phyloP scores from a whole-genome alignment of 2,888 invertebrate genomes.

The Andricus curvator region DNA sequence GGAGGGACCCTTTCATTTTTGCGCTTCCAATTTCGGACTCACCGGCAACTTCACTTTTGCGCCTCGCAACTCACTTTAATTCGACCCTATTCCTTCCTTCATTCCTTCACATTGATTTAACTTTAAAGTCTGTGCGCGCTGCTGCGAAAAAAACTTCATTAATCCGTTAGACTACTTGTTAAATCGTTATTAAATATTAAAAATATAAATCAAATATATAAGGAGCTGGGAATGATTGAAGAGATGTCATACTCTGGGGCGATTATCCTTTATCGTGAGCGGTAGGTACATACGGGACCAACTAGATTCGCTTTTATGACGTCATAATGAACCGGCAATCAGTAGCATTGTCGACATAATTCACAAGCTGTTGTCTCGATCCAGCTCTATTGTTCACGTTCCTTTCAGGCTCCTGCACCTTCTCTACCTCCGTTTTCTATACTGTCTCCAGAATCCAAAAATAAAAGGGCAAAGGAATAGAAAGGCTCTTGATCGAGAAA shows the following conservation, averaged over 20 bases:
- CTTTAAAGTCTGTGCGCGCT: constrained; percentile 58
- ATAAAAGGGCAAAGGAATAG: not conserved
- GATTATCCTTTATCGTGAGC: constrained; percentile 71
- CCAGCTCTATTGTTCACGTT: constrained; percentile 64
- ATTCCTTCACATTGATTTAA: constrained; percentile 65
- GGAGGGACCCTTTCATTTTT: constrained; percentile 24
- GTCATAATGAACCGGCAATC: constrained; percentile 77
- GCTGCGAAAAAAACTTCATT: constrained; percentile 50
- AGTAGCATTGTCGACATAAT: constrained; percentile 77
- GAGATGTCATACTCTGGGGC: constrained; percentile 59
- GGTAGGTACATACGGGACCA: constrained; percentile 63
- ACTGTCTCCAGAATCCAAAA: not conserved
- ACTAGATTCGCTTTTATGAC: constrained; percentile 76
- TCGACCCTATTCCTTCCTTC: constrained; percentile 61
- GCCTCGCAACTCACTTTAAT: constrained; percentile 27
- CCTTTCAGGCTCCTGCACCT: constrained; percentile 59
- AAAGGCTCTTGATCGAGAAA: constrained; percentile 25
- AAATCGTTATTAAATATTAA: constrained; percentile 57
- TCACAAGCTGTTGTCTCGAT: constrained; percentile 74
- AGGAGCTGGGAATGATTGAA: constrained; percentile 49
- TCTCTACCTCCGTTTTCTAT: constrained; percentile 47
- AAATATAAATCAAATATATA: constrained; percentile 43
- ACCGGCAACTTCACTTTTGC: not conserved
- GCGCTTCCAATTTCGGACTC: constrained; percentile 25
- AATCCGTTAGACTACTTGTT: not conserved